Conservation (phyloP, 2,888 invertebrate species). For the Eupelmus urozonus region DNA sequence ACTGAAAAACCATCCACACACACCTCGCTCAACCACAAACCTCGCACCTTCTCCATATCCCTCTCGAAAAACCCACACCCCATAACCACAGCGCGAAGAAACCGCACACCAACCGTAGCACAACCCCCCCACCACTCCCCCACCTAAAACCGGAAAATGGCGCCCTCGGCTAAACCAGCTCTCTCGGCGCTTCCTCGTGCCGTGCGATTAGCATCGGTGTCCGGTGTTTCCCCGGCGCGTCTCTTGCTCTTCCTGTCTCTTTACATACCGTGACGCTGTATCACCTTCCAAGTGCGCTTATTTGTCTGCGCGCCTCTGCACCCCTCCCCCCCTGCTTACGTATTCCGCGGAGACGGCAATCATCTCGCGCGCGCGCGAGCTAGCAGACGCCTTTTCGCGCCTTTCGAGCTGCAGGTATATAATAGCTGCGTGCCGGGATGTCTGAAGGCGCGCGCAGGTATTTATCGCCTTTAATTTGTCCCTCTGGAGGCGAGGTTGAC, state of each 20-base stretch:
- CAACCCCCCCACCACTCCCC: not conserved
- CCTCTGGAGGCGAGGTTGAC: too few relatives aligned
- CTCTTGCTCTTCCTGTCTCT: constrained; percentile 1
- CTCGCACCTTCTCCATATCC: too few relatives aligned
- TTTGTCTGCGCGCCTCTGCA: not conserved
- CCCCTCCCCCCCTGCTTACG: not conserved
- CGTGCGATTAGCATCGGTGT: constrained; percentile 40
- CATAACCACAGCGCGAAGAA: too few relatives aligned
- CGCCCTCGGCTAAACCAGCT: not conserved
- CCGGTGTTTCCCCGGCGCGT: constrained; percentile 27
- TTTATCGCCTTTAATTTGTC: constrained; percentile 3
- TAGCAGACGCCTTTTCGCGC: constrained; percentile 33
- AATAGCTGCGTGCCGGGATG: not conserved
- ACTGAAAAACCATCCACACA: too few relatives aligned
- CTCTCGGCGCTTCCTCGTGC: not conserved
- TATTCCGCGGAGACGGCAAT: constrained; percentile 14
- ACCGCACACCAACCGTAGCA: too few relatives aligned
- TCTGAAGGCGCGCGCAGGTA: not conserved
- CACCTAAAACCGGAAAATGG: not conserved
- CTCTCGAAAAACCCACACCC: too few relatives aligned
- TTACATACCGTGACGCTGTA: not conserved
- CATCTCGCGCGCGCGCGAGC: too few relatives aligned
- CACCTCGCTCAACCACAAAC: too few relatives aligned
- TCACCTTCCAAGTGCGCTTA: constrained; percentile 1
- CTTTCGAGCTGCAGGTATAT: not conserved